phyloP scores from a whole-genome alignment of 2,797 vertebrate genomes.

The Smutsia temminckii region DNA sequence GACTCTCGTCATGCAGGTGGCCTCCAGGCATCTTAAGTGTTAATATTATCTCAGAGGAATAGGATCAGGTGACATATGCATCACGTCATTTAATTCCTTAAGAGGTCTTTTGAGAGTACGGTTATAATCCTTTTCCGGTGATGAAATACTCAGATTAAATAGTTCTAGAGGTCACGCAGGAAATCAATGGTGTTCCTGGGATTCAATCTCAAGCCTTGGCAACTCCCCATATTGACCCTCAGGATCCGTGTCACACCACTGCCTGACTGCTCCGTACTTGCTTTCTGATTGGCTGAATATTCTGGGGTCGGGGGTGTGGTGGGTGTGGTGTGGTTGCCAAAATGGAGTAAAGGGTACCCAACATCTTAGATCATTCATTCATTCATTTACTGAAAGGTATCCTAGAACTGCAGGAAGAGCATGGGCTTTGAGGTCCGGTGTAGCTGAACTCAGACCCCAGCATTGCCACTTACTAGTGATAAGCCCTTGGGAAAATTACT shows the following conservation, averaged over 20 bases:
- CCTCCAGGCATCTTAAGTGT: neutral
- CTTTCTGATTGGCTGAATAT: neutral
- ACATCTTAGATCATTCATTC: neutral
- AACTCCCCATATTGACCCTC: neutral
- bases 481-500: neutral
- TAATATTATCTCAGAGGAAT: neutral
- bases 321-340: neutral
- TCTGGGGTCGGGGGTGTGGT: neutral
- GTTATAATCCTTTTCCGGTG: neutral
- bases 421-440: neutral
- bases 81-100: neutral
- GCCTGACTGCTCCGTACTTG: neutral
- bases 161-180: neutral
- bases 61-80: neutral
- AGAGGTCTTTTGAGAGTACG: neutral
- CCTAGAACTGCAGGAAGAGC: neutral
- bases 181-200: neutral
- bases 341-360: neutral
- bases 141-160: neutral
- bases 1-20: neutral
- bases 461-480: neutral
- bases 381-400: neutral
- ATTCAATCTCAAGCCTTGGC: neutral
- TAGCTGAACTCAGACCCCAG: neutral
- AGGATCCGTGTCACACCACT: rapidly evolving